Evolutionary conservation across 2,113 vertebrate species (phyloP), one percentile per base, ranked within the genome.

Genomic region (Lophotis ruficrista): DNA sequence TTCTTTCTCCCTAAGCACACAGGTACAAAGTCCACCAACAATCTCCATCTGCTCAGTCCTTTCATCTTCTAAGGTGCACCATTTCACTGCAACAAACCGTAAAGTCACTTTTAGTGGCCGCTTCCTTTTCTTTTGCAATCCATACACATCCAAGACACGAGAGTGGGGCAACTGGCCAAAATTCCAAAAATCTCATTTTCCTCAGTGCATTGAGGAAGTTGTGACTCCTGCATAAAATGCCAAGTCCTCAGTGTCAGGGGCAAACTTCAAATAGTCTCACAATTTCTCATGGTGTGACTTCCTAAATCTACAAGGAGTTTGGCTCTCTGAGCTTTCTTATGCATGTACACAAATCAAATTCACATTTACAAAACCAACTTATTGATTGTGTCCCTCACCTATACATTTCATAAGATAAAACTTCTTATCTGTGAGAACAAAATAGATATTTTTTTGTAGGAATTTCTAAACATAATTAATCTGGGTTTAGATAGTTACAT

Each of bases 391-490:
- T 81, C 28, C 47, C 77, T 94, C 64, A 43, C 7, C 23, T 38
- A 27, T 19, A 83, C 21, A 22, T 81, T 86, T 78, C n/a, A 51
- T 25, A 47, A 73, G 58, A 89, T 66, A 77, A 83, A 89, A 93
- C 75, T 20, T 84, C 51, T 60, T 90, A 83, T 50, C 80, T 62
- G 20, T 4, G 25, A 83, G 28, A 62, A 35, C 28, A 81, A 87
- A 62, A 31, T 7, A 68, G 51, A 66, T 56, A 16, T 61, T 65
- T 80, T 53, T 82, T 87, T 16, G 27, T 71, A 51, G 60, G 53
- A 61, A 95, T 94, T 97, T 96, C 84, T 72, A 70, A 87, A 43
- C 57, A 91, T 43, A 83, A 19, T 82, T 96, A 95, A 94, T 95
- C 93, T 68, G 78, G 53, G 7, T 87, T 96, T 96, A 94, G 43